phyloP scores from a whole-genome alignment of 2,888 invertebrate species.

The Calephelis perditalis region DNA sequence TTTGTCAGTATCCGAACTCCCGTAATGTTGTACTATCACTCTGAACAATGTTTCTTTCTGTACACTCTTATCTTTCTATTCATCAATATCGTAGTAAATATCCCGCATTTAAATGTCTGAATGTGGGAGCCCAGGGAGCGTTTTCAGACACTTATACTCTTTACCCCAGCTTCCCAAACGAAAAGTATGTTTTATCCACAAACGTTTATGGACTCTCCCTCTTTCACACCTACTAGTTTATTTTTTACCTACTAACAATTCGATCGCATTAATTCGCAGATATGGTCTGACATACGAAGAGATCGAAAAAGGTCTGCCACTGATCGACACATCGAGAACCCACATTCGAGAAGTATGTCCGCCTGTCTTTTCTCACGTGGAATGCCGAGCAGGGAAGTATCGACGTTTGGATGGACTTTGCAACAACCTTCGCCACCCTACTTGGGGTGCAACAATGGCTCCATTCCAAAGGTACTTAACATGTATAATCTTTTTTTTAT shows the following conservation, averaged over 20 bases:
- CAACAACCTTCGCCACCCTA: slow-evolving; percentile 92
- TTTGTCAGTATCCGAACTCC: too few relatives aligned
- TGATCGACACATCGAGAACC: slow-evolving; percentile 93
- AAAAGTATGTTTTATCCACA: too few relatives aligned
- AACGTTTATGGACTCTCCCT: too few relatives aligned
- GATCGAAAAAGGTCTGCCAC: slow-evolving; percentile 90
- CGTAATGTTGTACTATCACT: too few relatives aligned
- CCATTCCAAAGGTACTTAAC: slow-evolving; percentile 85
- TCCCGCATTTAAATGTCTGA: too few relatives aligned
- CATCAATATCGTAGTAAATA: too few relatives aligned
- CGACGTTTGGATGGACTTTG: slow-evolving; percentile 92
- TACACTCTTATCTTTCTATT: too few relatives aligned
- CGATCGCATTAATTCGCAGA: slow-evolving; percentile 56
- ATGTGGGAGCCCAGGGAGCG: too few relatives aligned
- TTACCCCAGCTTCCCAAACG: too few relatives aligned
- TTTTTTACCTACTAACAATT: background rate
- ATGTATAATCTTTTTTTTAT: too few relatives aligned
- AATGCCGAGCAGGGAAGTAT: slow-evolving; percentile 93
- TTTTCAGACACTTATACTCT: too few relatives aligned
- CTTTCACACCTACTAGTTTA: background rate
- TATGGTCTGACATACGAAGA: slow-evolving; percentile 91
- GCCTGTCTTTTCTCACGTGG: slow-evolving; percentile 90
- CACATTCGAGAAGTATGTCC: slow-evolving; percentile 92
- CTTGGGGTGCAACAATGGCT: slow-evolving; percentile 91
- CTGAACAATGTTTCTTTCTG: too few relatives aligned